Percentiles rank a stretch among this genome's conserved stretches.
phyloP scores from a whole-genome alignment of 2,113 vertebrate species.

The Gallinago undulata region DNA sequence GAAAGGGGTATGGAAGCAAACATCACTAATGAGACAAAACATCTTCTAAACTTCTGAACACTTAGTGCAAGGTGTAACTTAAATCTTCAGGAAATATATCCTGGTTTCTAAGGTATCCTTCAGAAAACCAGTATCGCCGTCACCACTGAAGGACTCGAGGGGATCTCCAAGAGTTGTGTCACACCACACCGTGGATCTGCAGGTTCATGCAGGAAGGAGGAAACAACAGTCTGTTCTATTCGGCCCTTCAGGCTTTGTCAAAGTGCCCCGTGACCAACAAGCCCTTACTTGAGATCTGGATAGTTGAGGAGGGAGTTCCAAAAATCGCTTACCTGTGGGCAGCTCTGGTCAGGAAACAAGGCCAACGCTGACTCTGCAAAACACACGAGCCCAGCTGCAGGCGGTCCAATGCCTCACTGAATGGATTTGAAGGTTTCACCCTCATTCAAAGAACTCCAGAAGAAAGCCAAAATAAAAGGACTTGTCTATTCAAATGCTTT shows the following conservation, averaged over 20 bases:
- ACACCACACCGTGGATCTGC: neutral
- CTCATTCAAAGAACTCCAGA: neutral
- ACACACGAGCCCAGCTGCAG: fast-evolving
- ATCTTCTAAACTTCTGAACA: neutral
- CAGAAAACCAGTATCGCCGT: neutral
- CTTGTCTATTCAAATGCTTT: neutral
- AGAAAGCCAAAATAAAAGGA: neutral
- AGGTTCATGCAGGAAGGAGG: neutral
- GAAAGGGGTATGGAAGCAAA: neutral
- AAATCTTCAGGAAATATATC: neutral
- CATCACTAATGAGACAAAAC: neutral
- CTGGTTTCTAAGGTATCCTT: neutral
- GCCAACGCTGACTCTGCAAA: neutral
- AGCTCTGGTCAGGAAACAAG: neutral
- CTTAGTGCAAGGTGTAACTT: neutral
- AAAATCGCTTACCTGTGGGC: neutral
- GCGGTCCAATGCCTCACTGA: neutral
- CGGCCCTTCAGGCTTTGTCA: neutral
- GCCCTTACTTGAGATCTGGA: neutral
- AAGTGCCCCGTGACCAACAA: neutral
- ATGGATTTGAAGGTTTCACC: neutral
- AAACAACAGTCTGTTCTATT: neutral
- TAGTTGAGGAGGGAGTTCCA: neutral
- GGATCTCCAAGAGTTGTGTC: neutral
- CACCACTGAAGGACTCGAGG: neutral